Evolutionary conservation across 2,113 vertebrate species (phyloP).

Genomic region (Paramisgurnus dabryanus): DNA sequence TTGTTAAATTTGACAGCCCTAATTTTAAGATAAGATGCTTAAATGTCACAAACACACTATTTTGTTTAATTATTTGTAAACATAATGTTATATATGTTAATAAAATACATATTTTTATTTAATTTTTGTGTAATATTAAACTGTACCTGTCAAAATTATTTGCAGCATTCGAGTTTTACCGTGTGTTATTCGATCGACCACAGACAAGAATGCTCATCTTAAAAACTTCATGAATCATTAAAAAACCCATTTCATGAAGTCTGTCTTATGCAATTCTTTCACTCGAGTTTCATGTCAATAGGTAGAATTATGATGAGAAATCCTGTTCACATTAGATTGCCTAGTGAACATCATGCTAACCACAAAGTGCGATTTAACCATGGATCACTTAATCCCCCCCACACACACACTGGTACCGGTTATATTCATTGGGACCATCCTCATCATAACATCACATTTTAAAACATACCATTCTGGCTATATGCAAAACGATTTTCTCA

Average conservation of each 20-base stretch:
- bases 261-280: background rate
- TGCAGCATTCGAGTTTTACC: too few relatives aligned
- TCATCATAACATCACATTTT: background rate
- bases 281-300: background rate
- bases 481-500: background rate
- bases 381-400: conserved; percentile 1
- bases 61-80: too few relatives aligned
- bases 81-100: too few relatives aligned
- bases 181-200: too few relatives aligned
- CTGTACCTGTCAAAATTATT: too few relatives aligned
- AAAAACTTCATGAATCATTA: conserved; percentile 1
- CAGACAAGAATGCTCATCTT: too few relatives aligned
- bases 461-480: background rate
- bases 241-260: background rate
- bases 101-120: too few relatives aligned
- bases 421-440: too few relatives aligned
- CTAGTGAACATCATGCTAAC: background rate
- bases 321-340: background rate
- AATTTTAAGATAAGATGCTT: too few relatives aligned
- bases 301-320: conserved; percentile 3
- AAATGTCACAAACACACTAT: too few relatives aligned
- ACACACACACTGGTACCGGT: background rate
- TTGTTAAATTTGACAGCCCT: too few relatives aligned
- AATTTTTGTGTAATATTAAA: too few relatives aligned
- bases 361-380: conserved; percentile 27